Conservation (phyloP, 2,888 invertebrate genomes). For the Cephus nigrinus region DNA sequence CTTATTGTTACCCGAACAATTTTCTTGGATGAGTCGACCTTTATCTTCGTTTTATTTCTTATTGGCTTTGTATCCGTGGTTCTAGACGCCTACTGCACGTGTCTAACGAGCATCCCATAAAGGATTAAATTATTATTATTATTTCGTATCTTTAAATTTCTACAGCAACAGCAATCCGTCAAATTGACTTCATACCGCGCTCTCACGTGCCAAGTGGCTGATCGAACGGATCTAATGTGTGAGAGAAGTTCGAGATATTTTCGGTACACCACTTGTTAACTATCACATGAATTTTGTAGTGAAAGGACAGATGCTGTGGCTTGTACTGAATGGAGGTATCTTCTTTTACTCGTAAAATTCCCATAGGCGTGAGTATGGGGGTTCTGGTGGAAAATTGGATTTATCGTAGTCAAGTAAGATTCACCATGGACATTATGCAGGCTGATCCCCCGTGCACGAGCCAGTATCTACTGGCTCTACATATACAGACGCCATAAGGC, state of each 20-base stretch:
- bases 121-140: background rate
- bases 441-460: slow-evolving; percentile 18
- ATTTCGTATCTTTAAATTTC: background rate
- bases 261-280: background rate
- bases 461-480: background rate
- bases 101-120: background rate
- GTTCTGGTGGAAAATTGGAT: background rate
- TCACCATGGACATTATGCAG: slow-evolving; percentile 8
- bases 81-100: background rate
- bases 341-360: background rate
- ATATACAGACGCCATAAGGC: background rate
- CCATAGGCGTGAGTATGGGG: background rate
- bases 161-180: background rate
- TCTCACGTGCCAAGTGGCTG: background rate
- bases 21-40: too few species aligned
- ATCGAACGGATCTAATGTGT: background rate
- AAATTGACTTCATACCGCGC: background rate
- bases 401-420: background rate
- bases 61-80: background rate
- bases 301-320: background rate
- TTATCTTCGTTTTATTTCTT: background rate
- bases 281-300: background rate
- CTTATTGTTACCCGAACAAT: too few species aligned
- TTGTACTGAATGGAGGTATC: background rate
- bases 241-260: background rate